These are phyloP conservation scores for Champsocephalus esox DNA, from an alignment of 2,797 vertebrate genomes.

Conservation along the genomic window DNA sequence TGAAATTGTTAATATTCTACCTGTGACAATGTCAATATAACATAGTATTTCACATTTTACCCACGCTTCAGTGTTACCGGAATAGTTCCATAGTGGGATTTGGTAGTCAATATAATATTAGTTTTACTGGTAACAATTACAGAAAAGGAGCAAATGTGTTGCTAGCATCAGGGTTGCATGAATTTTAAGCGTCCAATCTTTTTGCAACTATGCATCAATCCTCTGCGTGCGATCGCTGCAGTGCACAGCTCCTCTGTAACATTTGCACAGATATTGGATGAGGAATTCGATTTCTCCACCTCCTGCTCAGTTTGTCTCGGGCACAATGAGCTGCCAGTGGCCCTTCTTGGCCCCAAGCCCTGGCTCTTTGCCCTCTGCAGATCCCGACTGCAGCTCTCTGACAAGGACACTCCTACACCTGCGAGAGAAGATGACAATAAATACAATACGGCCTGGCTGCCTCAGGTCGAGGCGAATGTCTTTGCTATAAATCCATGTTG, in stretches of 20 bases:
- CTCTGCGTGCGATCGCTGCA: neutral
- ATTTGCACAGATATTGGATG: slow-evolving; percentile 45
- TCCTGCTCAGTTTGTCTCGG: slow-evolving; percentile 59
- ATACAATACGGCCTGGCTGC: slow-evolving; percentile 65
- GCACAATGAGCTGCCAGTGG: slow-evolving; percentile 63
- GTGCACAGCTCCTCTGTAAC: slow-evolving; percentile 40
- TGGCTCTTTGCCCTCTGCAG: slow-evolving; percentile 81
- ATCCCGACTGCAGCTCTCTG: slow-evolving; percentile 77
- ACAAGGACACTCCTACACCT: slow-evolving; percentile 80
- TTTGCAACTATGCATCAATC: slow-evolving; percentile 8
- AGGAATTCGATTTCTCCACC: slow-evolving; percentile 44
- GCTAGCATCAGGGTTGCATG: neutral
- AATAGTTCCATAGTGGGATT: neutral
- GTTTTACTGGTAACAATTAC: neutral
- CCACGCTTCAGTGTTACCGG: neutral
- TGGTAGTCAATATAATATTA: neutral
- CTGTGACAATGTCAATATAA: slow-evolving; percentile 22
- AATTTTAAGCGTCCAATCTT: slow-evolving; percentile 22
- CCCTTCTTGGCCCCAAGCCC: slow-evolving; percentile 68
- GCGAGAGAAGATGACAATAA: slow-evolving; percentile 72
- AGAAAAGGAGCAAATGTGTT: neutral
- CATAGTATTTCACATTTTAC: slow-evolving; percentile 7
- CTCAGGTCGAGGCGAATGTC: slow-evolving; percentile 62
- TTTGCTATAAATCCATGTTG: slow-evolving; percentile 77
- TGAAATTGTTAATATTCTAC: slow-evolving; percentile 28